Evolutionary conservation across 53 echinoderm and acorn worm genomes (phyloP), one percentile per base, ranked within the genome.

Genomic region (Antedon mediterranea): DNA sequence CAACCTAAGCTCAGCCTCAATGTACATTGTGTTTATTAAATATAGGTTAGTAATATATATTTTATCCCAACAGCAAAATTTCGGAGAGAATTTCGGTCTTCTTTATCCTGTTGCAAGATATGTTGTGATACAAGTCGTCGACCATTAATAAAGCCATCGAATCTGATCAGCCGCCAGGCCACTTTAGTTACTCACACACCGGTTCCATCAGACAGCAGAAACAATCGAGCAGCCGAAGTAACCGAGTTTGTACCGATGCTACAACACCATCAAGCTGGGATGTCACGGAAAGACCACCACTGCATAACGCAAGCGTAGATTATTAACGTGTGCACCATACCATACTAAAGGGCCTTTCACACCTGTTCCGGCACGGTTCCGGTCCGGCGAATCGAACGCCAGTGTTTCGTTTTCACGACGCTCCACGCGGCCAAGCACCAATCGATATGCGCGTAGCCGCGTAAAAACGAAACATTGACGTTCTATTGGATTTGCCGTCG

Each of bases 1-100:
- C n/a, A n/a, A n/a, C n/a, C n/a, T n/a, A n/a, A n/a, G n/a, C n/a
- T n/a, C n/a, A n/a, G n/a, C n/a, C n/a, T n/a, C n/a, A n/a, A n/a
- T n/a, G n/a, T n/a, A n/a, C n/a, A n/a, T n/a, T n/a, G n/a, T n/a
- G n/a, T n/a, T n/a, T n/a, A n/a, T n/a, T n/a, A 57, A 26, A 2
- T 57, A 11, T 18, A 18, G 23, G 9, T 11, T 13, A 23, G 26
- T 57, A 57, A 15, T 18, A 57, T 18, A 57, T 57, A 57, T 57
- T 8, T 57, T 11, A 2, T 57, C 3, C 57, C 57, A 57, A 57
- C 90, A 93, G 93, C 93, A 7, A 93, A 93, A 78, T 93, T 93
- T 71, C 87, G 90, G 3, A 85, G 87, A 42, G 93, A 89, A 20
- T 93, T 93, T 72, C 83, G 83, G 78, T 87, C 88, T 57, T 81